Conservation (phyloP, 2,888 invertebrate genomes). For the Neelides folsomi region DNA sequence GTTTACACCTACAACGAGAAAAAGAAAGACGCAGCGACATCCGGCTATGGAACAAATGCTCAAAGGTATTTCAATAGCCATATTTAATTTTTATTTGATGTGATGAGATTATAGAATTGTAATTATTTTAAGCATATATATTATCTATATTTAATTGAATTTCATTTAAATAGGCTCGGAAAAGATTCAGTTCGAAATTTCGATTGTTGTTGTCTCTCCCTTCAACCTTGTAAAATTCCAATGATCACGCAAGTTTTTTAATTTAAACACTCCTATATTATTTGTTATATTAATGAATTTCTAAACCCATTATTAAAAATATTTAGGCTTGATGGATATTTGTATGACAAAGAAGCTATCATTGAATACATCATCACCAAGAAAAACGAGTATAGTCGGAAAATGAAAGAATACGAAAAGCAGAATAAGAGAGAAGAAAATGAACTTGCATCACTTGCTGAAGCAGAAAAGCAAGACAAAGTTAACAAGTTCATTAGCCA, state of each 20-base stretch:
- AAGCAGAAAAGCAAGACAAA: slow-evolving; percentile 59
- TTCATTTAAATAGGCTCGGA: slow-evolving; percentile 51
- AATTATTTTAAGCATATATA: no score
- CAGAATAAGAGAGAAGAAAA: slow-evolving; percentile 63
- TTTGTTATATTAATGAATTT: slow-evolving; percentile 1
- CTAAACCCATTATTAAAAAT: not conserved
- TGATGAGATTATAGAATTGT: no score
- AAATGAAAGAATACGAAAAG: slow-evolving; percentile 82
- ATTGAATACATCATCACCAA: slow-evolving; percentile 86
- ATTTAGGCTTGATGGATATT: slow-evolving; percentile 63
- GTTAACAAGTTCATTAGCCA: slow-evolving; percentile 65
- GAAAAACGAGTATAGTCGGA: slow-evolving; percentile 77
- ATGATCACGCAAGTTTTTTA: slow-evolving; percentile 58
- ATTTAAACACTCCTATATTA: slow-evolving; percentile 10
- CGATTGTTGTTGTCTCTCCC: slow-evolving; percentile 90
- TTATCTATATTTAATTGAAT: no score
- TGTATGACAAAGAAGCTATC: slow-evolving; percentile 95
- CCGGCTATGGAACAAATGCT: slow-evolving; percentile 45
- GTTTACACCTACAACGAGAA: slow-evolving; percentile 98
- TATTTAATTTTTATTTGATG: no score
- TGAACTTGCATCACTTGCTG: slow-evolving; percentile 54
- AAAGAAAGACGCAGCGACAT: slow-evolving; percentile 84
- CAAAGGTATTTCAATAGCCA: not conserved
- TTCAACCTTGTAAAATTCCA: slow-evolving; percentile 91
- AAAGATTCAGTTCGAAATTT: slow-evolving; percentile 92